phyloP scores from a whole-genome alignment of 2,113 vertebrate species.

The Gnathonemus echidnorhynchus region DNA sequence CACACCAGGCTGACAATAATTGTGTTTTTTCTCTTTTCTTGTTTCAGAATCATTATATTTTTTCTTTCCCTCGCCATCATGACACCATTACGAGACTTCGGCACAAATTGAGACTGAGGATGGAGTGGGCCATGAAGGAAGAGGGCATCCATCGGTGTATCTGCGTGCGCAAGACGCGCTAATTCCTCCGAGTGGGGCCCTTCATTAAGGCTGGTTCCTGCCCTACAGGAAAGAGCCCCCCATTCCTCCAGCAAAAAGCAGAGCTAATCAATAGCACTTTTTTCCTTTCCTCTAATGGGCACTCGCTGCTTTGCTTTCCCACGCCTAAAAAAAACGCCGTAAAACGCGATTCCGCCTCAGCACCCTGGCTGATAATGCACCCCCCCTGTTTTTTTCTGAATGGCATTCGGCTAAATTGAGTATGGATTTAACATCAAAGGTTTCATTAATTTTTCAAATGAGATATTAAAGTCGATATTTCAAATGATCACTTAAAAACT shows the following conservation, averaged over 20 bases:
- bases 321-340: slow-evolving; percentile 70
- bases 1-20: slow-evolving; percentile 58
- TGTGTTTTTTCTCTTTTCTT: slow-evolving; percentile 50
- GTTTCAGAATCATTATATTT: slow-evolving; percentile 87
- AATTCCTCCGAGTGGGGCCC: slow-evolving; percentile 90
- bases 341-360: slow-evolving; percentile 95
- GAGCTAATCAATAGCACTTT: slow-evolving; percentile 99
- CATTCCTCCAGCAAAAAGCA: slow-evolving; percentile 92
- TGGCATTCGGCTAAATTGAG: slow-evolving; percentile 99
- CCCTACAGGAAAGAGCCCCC: slow-evolving; percentile 77
- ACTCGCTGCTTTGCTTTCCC: slow-evolving; percentile 69
- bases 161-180: slow-evolving; percentile 56
- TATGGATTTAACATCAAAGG: slow-evolving; percentile 99
- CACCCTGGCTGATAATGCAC: slow-evolving; percentile 93
- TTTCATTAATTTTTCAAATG: slow-evolving; percentile 99
- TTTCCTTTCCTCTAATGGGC: slow-evolving; percentile 96
- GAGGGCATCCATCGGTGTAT: background rate
- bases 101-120: slow-evolving; percentile 67
- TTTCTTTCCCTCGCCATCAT: slow-evolving; percentile 74
- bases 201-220: slow-evolving; percentile 96
- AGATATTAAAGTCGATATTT: slow-evolving; percentile 99
- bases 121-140: slow-evolving; percentile 51
- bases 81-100: slow-evolving; percentile 77
- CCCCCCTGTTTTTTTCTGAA: slow-evolving; percentile 86
- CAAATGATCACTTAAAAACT: slow-evolving; percentile 81